Evolutionary conservation across 2,888 invertebrate species (phyloP).

Genomic region (Asteroscopus sphinx): DNA sequence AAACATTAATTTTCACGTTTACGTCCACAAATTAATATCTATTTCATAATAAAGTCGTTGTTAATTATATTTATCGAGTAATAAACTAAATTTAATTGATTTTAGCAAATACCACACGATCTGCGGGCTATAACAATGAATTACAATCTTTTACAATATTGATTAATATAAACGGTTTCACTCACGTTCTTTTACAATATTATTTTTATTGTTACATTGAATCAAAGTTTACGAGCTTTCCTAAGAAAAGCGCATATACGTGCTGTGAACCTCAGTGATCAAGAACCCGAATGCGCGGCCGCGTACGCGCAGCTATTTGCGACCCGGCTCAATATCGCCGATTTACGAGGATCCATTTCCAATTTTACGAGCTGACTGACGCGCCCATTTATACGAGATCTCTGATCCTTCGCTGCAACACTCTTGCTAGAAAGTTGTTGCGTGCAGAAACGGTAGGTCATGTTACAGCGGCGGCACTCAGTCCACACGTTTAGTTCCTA

Average conservation of each 20-base stretch:
- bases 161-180: too few species aligned
- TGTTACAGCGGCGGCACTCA: conserved; percentile 64
- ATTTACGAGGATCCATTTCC: conserved; percentile 84
- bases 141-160: conserved; percentile 41
- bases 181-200: conserved; percentile 43
- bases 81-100: conserved; percentile 29
- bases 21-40: conserved; percentile 5
- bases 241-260: conserved; percentile 58
- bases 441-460: conserved; percentile 61
- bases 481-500: conserved; percentile 70
- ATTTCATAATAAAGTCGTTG: neutral
- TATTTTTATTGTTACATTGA: conserved; percentile 59
- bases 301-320: conserved; percentile 81
- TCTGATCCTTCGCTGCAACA: conserved; percentile 61
- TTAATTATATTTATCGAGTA: conserved; percentile 19
- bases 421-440: conserved; percentile 57
- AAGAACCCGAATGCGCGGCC: conserved; percentile 76
- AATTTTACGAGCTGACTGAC: conserved; percentile 82
- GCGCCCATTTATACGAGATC: conserved; percentile 73
- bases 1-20: neutral
- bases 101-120: conserved; percentile 14
- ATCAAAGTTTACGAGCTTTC: conserved; percentile 62
- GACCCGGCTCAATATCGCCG: conserved; percentile 77
- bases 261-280: conserved; percentile 64
- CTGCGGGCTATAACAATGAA: conserved; percentile 26